Conservation (phyloP, 2,888 invertebrate genomes). For the Escarpia spicata region DNA sequence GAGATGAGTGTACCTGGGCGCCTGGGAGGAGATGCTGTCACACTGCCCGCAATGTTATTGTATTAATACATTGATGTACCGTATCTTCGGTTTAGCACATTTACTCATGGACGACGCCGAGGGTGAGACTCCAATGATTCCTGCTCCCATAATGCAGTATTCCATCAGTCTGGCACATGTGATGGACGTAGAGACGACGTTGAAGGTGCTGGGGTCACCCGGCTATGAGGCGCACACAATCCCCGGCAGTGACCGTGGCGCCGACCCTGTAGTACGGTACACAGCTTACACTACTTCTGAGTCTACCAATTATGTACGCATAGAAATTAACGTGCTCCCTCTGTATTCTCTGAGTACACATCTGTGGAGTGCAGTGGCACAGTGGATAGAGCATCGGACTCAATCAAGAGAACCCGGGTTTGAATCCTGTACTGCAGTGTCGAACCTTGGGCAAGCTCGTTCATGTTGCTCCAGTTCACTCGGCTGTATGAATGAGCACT, state of each 20-base stretch:
- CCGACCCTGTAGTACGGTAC: conserved; percentile 72
- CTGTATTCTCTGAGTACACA: no score
- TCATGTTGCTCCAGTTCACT: no score
- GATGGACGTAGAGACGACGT: conserved; percentile 67
- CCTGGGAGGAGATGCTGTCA: no score
- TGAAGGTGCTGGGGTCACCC: conserved; percentile 69
- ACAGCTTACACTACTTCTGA: background rate
- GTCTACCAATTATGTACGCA: background rate
- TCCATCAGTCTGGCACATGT: conserved; percentile 70
- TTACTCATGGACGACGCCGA: conserved; percentile 76
- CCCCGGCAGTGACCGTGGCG: conserved; percentile 62
- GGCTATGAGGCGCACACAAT: conserved; percentile 60
- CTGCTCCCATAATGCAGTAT: conserved; percentile 74
- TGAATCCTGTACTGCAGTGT: no score
- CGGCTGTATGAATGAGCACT: no score
- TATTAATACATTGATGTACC: background rate
- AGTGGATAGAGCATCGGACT: no score
- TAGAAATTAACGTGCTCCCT: no score
- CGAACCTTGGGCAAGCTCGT: no score
- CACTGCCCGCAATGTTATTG: no score
- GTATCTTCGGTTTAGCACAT: conserved; percentile 68
- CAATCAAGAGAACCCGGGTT: no score
- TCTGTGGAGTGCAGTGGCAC: no score
- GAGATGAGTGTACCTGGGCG: background rate
- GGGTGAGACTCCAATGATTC: conserved; percentile 76